phyloP scores from a whole-genome alignment of 2,797 vertebrate species.

The Clarias pachynema region DNA sequence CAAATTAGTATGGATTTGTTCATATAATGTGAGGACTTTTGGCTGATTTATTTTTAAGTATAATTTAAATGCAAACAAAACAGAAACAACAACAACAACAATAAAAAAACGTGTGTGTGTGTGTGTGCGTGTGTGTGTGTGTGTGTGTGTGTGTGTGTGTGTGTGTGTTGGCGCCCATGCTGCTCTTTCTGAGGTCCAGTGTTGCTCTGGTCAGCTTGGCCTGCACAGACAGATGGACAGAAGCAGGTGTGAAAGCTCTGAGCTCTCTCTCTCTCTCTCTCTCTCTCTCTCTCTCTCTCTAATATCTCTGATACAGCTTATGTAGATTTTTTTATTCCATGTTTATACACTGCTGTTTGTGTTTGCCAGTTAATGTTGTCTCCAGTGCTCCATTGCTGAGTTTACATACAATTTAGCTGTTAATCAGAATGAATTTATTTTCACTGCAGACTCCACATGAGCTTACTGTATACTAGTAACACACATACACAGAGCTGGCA shows the following conservation, averaged over 20 bases:
- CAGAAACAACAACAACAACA: not conserved
- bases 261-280: constrained; percentile 34
- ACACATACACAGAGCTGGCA: not conserved
- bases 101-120: not conserved
- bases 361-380: not conserved
- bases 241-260: constrained; percentile 70
- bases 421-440: not conserved
- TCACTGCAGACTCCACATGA: not conserved
- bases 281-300: constrained; percentile 14
- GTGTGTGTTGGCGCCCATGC: constrained; percentile 20
- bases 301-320: not conserved
- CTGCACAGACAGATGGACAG: constrained; percentile 68
- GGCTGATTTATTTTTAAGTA: not conserved
- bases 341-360: not conserved
- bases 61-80: not conserved
- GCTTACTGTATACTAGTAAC: too few relatives aligned
- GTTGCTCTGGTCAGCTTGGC: constrained; percentile 63
- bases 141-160: constrained; percentile 4
- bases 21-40: not conserved
- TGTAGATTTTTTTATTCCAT: not conserved
- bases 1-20: not conserved
- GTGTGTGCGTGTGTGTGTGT: constrained; percentile 33
- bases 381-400: not conserved
- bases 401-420: not conserved
- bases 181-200: constrained; percentile 58